These are phyloP conservation scores for Dryadula phaetusa DNA, from an alignment of 2,888 invertebrate species.

Conservation along the genomic window DNA sequence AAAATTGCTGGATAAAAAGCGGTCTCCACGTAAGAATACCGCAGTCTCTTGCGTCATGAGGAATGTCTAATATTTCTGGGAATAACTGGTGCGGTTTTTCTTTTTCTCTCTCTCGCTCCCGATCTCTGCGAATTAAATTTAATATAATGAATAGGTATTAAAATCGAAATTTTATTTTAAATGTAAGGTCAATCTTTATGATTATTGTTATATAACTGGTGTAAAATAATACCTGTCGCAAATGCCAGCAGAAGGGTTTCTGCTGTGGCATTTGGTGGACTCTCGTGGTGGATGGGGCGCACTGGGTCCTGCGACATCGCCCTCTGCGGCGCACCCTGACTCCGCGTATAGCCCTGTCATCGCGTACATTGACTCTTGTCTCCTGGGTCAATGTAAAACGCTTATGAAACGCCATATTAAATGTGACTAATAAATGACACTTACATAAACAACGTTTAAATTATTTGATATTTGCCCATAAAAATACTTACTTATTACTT, in stretches of 20 bases:
- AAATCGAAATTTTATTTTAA: not conserved
- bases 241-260: conserved; percentile 90
- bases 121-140: conserved; percentile 65
- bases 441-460: not conserved
- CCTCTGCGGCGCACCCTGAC: conserved; percentile 85
- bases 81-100: conserved; percentile 84
- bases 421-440: not conserved
- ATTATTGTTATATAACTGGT: not conserved
- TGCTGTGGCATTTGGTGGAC: conserved; percentile 89
- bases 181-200: not conserved
- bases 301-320: conserved; percentile 80
- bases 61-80: conserved; percentile 86
- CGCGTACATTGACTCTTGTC: conserved; percentile 95
- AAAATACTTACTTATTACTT: no score
- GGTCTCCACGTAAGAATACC: conserved; percentile 95
- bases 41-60: conserved; percentile 91
- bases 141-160: not conserved
- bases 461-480: no score
- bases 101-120: conserved; percentile 83
- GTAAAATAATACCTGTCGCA: conserved; percentile 84
- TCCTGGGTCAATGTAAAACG: conserved; percentile 68
- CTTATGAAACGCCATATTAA: not conserved
- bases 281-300: conserved; percentile 74
- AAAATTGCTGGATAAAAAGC: conserved; percentile 92
- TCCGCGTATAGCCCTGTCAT: conserved; percentile 94